A percentile compares a stretch with the other conserved stretches of the same genome.
Conservation (phyloP, 2,888 invertebrate species). For the Acanthosoma haemorrhoidale region DNA sequence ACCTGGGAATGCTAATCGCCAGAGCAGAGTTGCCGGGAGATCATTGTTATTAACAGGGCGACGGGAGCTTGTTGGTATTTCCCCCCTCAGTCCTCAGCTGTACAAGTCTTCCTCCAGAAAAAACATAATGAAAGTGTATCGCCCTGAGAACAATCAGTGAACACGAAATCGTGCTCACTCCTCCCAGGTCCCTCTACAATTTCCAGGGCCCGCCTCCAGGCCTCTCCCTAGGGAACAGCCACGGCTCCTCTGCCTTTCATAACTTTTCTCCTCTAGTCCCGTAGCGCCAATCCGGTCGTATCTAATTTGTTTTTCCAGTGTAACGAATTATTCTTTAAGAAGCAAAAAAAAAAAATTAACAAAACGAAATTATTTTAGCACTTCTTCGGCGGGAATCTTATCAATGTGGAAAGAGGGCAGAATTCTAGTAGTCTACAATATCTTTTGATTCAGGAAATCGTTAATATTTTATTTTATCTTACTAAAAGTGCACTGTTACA, state of each 20-base stretch:
- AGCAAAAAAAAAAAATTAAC: too few species aligned
- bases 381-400: too few species aligned
- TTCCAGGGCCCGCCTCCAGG: slow-evolving; percentile 4
- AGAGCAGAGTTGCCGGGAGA: neutral
- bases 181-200: slow-evolving; percentile 20
- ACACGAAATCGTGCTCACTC: slow-evolving; percentile 21
- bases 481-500: too few species aligned
- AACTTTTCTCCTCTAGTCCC: slow-evolving; percentile 11
- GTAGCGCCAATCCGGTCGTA: neutral
- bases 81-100: too few species aligned
- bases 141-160: slow-evolving; percentile 20
- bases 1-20: neutral
- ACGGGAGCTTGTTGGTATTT: slow-evolving; percentile 29
- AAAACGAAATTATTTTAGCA: too few species aligned
- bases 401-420: too few species aligned
- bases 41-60: slow-evolving; percentile 20
- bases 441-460: too few species aligned
- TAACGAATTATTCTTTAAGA: too few species aligned
- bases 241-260: neutral
- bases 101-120: neutral
- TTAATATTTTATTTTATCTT: too few species aligned
- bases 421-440: too few species aligned
- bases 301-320: too few species aligned
- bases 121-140: slow-evolving; percentile 27
- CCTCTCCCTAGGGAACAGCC: slow-evolving; percentile 1